Percentiles rank a stretch among this genome's conserved stretches.
Conservation (phyloP, 2,797 vertebrate genomes). For the Vipera ursinii region DNA sequence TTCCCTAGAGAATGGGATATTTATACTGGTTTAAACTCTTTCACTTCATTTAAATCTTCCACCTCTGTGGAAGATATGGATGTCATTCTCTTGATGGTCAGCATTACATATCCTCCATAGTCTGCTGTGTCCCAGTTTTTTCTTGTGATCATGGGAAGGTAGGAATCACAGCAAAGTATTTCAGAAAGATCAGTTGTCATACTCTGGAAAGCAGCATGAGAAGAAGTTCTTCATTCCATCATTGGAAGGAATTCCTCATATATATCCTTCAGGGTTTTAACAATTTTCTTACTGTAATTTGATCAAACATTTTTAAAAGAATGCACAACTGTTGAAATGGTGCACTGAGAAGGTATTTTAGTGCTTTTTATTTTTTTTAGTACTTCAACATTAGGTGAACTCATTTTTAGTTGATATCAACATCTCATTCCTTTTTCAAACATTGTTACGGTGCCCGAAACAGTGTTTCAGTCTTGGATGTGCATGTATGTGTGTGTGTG, state of each 20-base stretch:
- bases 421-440: slow-evolving; percentile 10
- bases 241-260: neutral
- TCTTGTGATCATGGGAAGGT: neutral
- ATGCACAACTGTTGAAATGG: neutral
- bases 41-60: neutral
- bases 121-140: neutral
- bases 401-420: slow-evolving; percentile 2
- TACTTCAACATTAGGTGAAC: neutral
- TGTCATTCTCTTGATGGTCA: neutral
- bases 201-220: neutral
- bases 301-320: neutral
- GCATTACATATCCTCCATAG: neutral
- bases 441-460: neutral
- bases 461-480: neutral
- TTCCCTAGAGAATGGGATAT: neutral
- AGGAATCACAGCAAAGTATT: neutral
- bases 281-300: neutral
- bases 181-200: neutral
- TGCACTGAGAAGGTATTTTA: neutral
- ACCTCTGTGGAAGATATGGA: neutral
- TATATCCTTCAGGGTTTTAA: neutral
- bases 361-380: neutral
- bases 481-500: neutral
- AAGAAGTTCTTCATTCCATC: neutral
- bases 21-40: neutral